Evolutionary conservation across 2,113 vertebrate genomes (phyloP).

Genomic region (Ceuthmochares aereus): DNA sequence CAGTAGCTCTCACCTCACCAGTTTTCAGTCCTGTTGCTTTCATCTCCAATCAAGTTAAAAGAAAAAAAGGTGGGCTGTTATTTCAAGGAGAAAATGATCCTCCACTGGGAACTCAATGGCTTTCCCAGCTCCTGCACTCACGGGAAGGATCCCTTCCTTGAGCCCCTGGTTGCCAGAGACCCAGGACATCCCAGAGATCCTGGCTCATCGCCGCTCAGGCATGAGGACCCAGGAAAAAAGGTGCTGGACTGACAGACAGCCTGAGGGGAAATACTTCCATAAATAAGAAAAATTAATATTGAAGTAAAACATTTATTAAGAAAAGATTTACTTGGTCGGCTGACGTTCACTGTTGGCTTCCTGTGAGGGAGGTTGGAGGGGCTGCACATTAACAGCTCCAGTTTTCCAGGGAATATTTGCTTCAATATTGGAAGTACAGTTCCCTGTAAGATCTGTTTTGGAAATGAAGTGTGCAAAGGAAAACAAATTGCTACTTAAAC

Average conservation of each 20-base stretch:
- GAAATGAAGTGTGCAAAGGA: slow-evolving; percentile 40
- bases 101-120: neutral
- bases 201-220: rapidly evolving
- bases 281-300: slow-evolving; percentile 25
- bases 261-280: neutral
- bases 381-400: neutral
- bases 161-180: neutral
- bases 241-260: neutral
- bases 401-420: slow-evolving; percentile 34
- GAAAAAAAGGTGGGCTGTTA: neutral
- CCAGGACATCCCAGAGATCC: neutral
- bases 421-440: neutral
- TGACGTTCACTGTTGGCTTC: slow-evolving; percentile 22
- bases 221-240: neutral
- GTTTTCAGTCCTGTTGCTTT: neutral
- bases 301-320: slow-evolving; percentile 50
- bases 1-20: neutral
- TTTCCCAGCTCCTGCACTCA: rapidly evolving
- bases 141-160: neutral
- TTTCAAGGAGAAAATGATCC: neutral
- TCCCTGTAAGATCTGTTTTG: neutral
- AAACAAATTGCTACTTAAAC: slow-evolving; percentile 70
- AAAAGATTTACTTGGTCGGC: slow-evolving; percentile 23
- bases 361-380: rapidly evolving
- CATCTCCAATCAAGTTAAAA: neutral